Percentiles rank a stretch among this genome's conserved stretches.
phyloP scores from a whole-genome alignment of 2,888 invertebrate species.

The Morinoia aosen region DNA sequence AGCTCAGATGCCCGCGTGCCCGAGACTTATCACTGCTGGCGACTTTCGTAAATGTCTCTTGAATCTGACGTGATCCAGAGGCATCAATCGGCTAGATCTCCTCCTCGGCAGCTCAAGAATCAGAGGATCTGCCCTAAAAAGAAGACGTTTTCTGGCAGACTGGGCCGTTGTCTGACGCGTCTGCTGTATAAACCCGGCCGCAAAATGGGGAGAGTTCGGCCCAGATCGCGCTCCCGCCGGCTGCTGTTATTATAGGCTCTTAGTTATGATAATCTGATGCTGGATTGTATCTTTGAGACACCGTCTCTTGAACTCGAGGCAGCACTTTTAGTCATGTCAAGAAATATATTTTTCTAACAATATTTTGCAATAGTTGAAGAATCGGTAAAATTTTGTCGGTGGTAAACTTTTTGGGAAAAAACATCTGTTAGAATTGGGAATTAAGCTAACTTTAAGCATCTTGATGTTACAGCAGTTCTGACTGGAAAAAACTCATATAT shows the following conservation, averaged over 20 bases:
- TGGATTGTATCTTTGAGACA: background rate
- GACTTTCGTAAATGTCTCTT: conserved; percentile 31
- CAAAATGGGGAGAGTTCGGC: background rate
- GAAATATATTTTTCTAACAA: background rate
- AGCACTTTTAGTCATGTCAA: background rate
- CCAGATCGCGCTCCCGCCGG: background rate
- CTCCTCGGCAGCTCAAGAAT: background rate
- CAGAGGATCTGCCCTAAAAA: background rate
- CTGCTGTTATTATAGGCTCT: background rate
- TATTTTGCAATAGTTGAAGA: background rate
- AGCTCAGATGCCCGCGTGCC: background rate
- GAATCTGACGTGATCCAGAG: background rate
- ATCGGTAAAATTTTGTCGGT: too few species aligned
- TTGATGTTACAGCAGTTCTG: too few species aligned
- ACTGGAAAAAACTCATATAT: too few species aligned
- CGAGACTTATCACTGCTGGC: conserved; percentile 18
- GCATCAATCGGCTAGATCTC: conserved; percentile 38
- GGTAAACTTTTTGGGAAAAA: background rate
- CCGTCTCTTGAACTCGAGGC: background rate
- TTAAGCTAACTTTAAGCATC: too few species aligned
- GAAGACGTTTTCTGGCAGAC: background rate
- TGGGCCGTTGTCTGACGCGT: background rate
- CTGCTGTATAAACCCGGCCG: background rate
- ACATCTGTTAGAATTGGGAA: background rate
- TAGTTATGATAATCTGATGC: background rate